Base-by-base conservation (phyloP, 2,113 vertebrate species). In the Xiphias gladius region DNA sequence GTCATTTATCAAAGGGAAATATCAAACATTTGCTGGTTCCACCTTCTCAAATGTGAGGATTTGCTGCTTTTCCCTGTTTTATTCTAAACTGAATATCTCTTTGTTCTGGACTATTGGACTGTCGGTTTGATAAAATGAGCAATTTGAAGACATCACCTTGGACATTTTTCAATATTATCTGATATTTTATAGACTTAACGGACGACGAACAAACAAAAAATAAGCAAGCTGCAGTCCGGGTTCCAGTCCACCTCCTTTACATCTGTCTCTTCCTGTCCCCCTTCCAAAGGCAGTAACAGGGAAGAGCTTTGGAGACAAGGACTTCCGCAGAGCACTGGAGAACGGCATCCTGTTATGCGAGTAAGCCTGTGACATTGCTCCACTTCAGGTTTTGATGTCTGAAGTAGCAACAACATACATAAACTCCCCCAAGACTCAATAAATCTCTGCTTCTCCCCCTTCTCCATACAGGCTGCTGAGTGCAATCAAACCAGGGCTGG, bases 341-440 rank as follows among this genome's bases (percentile, higher is more conserved):
- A 99, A 98, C 2, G 98, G 98, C 85, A 97, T 99, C 94, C 96
- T 99, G 91, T 96, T 99, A 79, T 99, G 98, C 95, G 98, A 99
- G 98, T 99, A 96, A 98, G 98, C 96, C 46, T 39, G 1, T 39
- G 39, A 89, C 77, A 63, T 83, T 16, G 7, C 55, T 35, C 54
- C 80, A 41, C 30, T 72, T 61, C n/a, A 2, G 20, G 83, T 75
- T 88, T 67, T 80, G 66, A 84, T 75, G 84, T 54, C 50, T 79
- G 52, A 82, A 48, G 61, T 41, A 7, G 65, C 61, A 63, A 26
- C 13, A 57, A 70, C 86, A 70, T 48, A n/a, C 72, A 84, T 74
- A 39, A 83, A 80, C 69, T 64, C 48, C 71, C 71, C 37, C 55
- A 58, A 80, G 76, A 41, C 72, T 85, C 74, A 69, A 70, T 85